Percentiles rank a stretch among this genome's conserved stretches.
Evolutionary conservation across 2,888 invertebrate species (phyloP).

Genomic region (Dynastes hyllus): DNA sequence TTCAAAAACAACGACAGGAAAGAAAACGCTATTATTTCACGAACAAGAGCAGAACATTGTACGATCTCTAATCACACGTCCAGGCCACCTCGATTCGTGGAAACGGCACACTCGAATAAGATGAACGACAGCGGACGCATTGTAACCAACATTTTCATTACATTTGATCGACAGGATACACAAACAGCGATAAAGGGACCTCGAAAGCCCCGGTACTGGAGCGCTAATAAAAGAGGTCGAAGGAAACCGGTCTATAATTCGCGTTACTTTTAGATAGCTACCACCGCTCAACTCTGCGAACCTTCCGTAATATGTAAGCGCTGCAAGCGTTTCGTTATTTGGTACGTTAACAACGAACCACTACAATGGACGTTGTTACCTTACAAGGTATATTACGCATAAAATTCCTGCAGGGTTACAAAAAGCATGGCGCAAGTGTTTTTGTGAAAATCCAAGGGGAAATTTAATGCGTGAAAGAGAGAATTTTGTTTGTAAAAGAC

Average conservation of each 20-base stretch:
- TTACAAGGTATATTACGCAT: neutral
- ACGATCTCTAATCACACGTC: constrained; percentile 16
- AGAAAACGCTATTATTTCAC: constrained; percentile 11
- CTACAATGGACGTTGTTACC: neutral
- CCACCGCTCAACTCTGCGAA: neutral
- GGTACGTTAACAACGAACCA: neutral
- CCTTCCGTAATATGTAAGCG: neutral
- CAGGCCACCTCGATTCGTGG: neutral
- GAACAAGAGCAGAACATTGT: neutral
- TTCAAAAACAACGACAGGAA: neutral
- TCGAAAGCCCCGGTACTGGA: neutral
- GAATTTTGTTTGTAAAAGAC: neutral
- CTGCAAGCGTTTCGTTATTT: constrained; percentile 10
- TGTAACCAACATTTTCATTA: constrained; percentile 33
- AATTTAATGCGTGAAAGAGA: neutral
- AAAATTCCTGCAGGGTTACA: neutral
- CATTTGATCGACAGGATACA: constrained; percentile 39
- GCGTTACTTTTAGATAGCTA: constrained; percentile 20
- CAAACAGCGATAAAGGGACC: constrained; percentile 18
- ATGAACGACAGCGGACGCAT: constrained; percentile 16
- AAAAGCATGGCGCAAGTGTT: neutral
- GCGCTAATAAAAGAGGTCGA: constrained; percentile 25
- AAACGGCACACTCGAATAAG: constrained; percentile 4
- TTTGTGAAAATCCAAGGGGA: neutral
- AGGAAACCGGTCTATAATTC: constrained; percentile 12